A percentile compares a stretch with the other conserved stretches of the same genome.
These are phyloP conservation scores for Epizoanthus stellaris DNA, from an alignment of 92 coral and sea anemone genomes.

Conservation along the genomic window DNA sequence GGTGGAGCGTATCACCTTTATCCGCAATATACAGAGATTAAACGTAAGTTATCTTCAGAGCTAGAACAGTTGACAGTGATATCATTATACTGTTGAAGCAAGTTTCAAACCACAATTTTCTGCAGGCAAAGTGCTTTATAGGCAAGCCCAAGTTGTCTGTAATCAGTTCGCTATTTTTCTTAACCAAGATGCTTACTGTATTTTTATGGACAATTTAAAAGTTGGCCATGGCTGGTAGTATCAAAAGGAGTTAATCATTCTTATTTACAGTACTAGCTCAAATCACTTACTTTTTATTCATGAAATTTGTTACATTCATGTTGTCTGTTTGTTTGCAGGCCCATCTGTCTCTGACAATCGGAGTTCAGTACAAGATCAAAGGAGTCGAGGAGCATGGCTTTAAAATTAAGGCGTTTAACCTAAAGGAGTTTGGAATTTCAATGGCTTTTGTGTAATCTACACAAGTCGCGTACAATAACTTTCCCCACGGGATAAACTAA, in stretches of 20 bases:
- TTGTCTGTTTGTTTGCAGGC: constrained; percentile 51
- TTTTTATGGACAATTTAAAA: too few species aligned
- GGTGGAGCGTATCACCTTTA: constrained; percentile 83
- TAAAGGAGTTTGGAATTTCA: constrained; percentile 90
- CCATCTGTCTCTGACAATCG: constrained; percentile 84
- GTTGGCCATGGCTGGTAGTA: too few species aligned
- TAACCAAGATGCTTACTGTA: too few species aligned
- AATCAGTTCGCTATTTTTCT: too few species aligned
- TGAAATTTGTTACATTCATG: neutral
- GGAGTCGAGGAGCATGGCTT: constrained; percentile 56
- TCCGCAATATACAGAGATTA: constrained; percentile 90
- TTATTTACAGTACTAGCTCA: too few species aligned
- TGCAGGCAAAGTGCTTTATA: too few species aligned
- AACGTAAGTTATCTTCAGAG: constrained; percentile 60
- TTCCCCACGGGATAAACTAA: neutral
- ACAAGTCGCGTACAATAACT: neutral
- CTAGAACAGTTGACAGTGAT: neutral
- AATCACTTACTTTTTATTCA: too few species aligned
- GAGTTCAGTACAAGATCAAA: constrained; percentile 60
- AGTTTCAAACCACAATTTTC: neutral
- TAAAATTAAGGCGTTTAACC: constrained; percentile 78
- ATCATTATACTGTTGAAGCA: neutral
- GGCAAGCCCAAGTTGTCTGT: too few species aligned
- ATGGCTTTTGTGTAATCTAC: constrained; percentile 57
- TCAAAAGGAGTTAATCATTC: too few species aligned